phyloP scores from a whole-genome alignment of 2,113 vertebrate genomes.

The Psittacus erithacus region DNA sequence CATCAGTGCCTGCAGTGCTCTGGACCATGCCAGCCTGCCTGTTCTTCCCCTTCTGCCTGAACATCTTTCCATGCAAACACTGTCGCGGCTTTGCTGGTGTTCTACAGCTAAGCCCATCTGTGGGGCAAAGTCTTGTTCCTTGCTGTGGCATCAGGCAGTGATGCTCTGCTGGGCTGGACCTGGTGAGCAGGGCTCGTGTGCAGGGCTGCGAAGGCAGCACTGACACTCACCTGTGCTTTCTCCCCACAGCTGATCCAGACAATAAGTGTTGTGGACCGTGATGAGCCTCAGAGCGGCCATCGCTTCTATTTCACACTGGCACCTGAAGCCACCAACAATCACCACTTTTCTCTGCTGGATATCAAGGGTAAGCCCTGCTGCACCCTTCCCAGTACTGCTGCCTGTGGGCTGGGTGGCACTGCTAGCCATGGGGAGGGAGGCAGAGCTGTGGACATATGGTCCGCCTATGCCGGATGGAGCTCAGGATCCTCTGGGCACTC shows the following conservation, averaged over 20 bases:
- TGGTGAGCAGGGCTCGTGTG: fast-evolving
- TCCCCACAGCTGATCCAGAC: slow-evolving; percentile 92
- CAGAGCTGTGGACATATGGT: fast-evolving
- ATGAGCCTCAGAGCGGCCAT: slow-evolving; percentile 92
- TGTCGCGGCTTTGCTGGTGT: not conserved
- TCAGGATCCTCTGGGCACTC: not conserved
- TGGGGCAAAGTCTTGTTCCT: not conserved
- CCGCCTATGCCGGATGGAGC: not conserved
- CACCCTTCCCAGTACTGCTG: not conserved
- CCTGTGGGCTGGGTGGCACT: not conserved
- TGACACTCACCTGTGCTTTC: not conserved
- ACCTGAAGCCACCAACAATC: slow-evolving; percentile 86
- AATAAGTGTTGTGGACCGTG: slow-evolving; percentile 93
- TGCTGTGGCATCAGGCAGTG: fast-evolving
- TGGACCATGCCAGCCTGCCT: not conserved
- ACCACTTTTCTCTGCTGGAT: slow-evolving; percentile 91
- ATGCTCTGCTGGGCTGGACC: not conserved
- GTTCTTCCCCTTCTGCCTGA: not conserved
- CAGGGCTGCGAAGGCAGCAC: not conserved
- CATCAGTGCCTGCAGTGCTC: fast-evolving
- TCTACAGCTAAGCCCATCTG: fast-evolving
- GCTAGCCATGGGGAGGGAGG: not conserved
- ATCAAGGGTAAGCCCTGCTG: slow-evolving; percentile 85
- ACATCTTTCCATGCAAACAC: not conserved
- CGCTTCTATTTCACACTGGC: slow-evolving; percentile 92